Evolutionary conservation across 2,888 invertebrate genomes (phyloP).

Genomic region (Leptopterna dolabrata): DNA sequence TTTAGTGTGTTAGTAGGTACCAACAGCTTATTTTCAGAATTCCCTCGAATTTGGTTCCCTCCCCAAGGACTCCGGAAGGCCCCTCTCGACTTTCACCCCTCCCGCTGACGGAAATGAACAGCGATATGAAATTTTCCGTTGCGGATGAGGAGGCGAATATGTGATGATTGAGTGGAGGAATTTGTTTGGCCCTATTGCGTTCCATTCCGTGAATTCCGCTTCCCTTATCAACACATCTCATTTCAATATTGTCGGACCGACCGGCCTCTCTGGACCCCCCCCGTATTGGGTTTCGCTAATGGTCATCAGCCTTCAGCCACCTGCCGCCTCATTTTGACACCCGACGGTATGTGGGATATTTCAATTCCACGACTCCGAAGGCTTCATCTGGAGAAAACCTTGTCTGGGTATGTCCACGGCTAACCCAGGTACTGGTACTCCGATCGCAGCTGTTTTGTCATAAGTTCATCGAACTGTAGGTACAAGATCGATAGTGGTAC

Average conservation of each 20-base stretch:
- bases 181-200: conserved; percentile 33
- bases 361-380: neutral
- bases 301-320: conserved; percentile 13
- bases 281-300: conserved; percentile 23
- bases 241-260: conserved; percentile 34
- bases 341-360: conserved; percentile 20
- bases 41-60: neutral
- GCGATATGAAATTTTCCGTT: conserved; percentile 28
- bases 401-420: neutral
- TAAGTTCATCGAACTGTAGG: no score
- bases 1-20: no score
- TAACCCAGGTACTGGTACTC: no score
- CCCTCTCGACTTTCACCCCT: neutral
- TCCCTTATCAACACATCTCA: conserved; percentile 36
- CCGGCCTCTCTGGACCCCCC: neutral
- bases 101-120: neutral
- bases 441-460: no score
- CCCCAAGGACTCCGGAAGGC: neutral
- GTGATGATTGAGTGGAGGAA: conserved; percentile 34
- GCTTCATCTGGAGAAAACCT: neutral
- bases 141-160: neutral
- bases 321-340: neutral
- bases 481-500: no score
- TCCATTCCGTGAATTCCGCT: conserved; percentile 33
- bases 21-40: no score